Percentiles rank a stretch among this genome's conserved stretches.
phyloP scores from a whole-genome alignment of 2,797 vertebrate genomes.

The Myotis planiceps region DNA sequence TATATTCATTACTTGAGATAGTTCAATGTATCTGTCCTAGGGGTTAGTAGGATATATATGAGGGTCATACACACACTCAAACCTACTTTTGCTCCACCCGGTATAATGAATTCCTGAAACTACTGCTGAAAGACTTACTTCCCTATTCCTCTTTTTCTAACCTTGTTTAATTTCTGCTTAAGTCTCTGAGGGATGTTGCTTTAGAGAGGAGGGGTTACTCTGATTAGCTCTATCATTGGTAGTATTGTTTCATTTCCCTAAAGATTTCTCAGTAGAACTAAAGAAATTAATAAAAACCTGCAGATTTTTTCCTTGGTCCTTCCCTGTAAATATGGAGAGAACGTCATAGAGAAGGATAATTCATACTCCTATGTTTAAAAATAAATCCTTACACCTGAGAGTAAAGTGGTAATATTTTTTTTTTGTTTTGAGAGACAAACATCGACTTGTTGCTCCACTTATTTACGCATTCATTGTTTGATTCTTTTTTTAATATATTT shows the following conservation, averaged over 20 bases:
- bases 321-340: neutral
- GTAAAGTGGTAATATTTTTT: neutral
- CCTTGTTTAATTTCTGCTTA: neutral
- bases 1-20: neutral
- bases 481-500: too few species aligned
- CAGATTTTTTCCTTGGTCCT: neutral
- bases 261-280: neutral
- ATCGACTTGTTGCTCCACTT: too few species aligned
- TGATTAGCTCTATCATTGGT: neutral
- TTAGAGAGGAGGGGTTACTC: neutral
- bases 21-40: constrained; percentile 11
- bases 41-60: neutral
- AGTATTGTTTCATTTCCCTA: neutral
- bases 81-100: neutral
- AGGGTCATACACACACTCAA: neutral
- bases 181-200: constrained; percentile 50
- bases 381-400: neutral
- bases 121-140: neutral
- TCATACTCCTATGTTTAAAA: neutral
- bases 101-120: constrained; percentile 23
- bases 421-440: too few species aligned
- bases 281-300: neutral
- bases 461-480: too few species aligned
- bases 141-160: constrained; percentile 4
- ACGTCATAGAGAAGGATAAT: neutral